Base-by-base conservation (phyloP, 2,113 vertebrate genomes). In the Daubentonia madagascariensis region DNA sequence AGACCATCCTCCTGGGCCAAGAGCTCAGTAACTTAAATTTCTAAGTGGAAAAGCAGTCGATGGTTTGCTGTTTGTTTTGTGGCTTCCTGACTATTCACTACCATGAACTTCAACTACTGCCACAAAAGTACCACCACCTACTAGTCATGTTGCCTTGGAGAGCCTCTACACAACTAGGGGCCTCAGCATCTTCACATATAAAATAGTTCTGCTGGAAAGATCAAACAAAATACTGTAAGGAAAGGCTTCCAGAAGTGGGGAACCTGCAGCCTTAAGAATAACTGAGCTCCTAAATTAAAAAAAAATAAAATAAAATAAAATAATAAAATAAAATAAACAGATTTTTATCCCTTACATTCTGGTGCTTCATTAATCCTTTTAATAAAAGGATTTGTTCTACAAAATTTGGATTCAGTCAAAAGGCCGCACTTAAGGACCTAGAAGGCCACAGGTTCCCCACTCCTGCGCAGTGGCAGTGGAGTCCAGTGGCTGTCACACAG, bases 401-500 rank as follows among this genome's bases (percentile, higher is more conserved):
- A 57, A 57, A 57, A 22, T 57, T 22, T 57, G 54, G 54, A 22
- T 57, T 57, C 20, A 57, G 54, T 57, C 54, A 57, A 57, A 57
- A 22, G 54, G 20, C 20, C 20, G 20, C 20, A 57, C 54, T 22
- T 57, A 22, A 57, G 54, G 54, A 57, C 54, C 6, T 57, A 57
- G 54, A 57, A 22, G 54, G 54, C 54, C 54, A 8, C 54, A 57
- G 54, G 54, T 22, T 22, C 54, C 54, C 54, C 20, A 57, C 20
- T 20, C 54, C 54, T 57, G 54, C 54, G 22, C 7, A 2, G 54
- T 8, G 20, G 22, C 7, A 2, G 54, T 8, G 20, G 54, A 6
- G 72, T 1, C 45, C 43, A 1, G 28, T 1, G 54, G 28, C 54
- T 37, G 32, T 30, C 50, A 20, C 0, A 1, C 0, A 10, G 37